A percentile compares a stretch with the other conserved stretches of the same genome.
Conservation (phyloP, 2,888 invertebrate species). For the Acheta domesticus region DNA sequence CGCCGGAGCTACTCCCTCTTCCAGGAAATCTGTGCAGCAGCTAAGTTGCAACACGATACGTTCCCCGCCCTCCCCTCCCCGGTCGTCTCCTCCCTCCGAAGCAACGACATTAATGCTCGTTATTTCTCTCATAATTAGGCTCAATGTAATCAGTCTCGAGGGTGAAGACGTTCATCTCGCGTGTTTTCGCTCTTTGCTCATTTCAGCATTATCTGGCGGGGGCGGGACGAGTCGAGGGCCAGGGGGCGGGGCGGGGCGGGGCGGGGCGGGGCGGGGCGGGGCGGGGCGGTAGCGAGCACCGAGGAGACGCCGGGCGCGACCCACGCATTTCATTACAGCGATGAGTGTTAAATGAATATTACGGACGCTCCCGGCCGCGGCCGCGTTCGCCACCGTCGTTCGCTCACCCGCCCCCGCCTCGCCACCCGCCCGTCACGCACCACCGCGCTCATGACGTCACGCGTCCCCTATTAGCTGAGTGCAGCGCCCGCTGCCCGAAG, state of each 20-base stretch:
- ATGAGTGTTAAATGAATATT: slow-evolving; percentile 39
- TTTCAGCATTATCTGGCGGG: neutral
- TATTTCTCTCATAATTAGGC: slow-evolving; percentile 18
- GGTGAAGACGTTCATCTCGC: slow-evolving; percentile 5
- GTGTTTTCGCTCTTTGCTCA: neutral
- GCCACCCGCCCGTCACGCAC: too few relatives aligned
- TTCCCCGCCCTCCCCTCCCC: neutral
- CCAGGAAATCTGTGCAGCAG: too few relatives aligned
- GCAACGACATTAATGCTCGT: neutral
- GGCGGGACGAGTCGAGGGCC: neutral
- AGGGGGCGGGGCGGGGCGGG: neutral
- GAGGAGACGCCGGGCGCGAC: neutral
- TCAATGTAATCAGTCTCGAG: slow-evolving; percentile 7
- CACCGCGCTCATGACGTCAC: neutral
- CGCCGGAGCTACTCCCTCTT: too few relatives aligned
- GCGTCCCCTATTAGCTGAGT: slow-evolving; percentile 21
- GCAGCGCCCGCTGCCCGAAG: slow-evolving; percentile 21
- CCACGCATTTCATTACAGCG: slow-evolving; percentile 39
- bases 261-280: neutral
- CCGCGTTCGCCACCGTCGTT: slow-evolving; percentile 38
- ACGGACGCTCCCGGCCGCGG: slow-evolving; percentile 47
- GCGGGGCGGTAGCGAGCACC: neutral
- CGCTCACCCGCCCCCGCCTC: slow-evolving; percentile 21
- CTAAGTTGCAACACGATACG: too few relatives aligned
- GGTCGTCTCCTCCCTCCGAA: neutral